phyloP scores from a whole-genome alignment of 2,797 vertebrate genomes.

The Neosilurus hyrtlii region DNA sequence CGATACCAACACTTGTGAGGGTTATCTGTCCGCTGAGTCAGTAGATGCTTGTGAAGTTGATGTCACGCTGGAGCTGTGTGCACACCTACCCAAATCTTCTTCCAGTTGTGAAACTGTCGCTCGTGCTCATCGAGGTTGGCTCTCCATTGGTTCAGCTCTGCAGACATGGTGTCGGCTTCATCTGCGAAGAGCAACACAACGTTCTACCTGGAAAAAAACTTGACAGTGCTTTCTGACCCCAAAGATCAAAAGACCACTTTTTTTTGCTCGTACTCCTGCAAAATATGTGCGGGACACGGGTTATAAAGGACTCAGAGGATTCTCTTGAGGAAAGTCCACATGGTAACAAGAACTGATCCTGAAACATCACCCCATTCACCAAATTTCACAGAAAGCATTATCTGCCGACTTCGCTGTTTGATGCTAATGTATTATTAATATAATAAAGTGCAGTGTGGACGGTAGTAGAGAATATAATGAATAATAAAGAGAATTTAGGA shows the following conservation, averaged over 20 bases:
- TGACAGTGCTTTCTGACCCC: no score
- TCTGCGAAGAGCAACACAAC: slow-evolving; percentile 70
- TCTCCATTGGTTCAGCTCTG: slow-evolving; percentile 82
- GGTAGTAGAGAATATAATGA: not conserved
- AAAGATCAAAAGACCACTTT: no score
- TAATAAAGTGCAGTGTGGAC: not conserved
- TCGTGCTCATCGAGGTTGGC: slow-evolving; percentile 79
- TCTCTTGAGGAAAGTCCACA: not conserved
- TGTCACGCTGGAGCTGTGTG: not conserved
- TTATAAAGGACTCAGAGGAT: not conserved
- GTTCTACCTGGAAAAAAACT: no score
- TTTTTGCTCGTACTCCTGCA: no score
- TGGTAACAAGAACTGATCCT: not conserved
- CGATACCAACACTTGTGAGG: not conserved
- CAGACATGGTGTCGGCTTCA: slow-evolving; percentile 72
- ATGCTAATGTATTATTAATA: not conserved
- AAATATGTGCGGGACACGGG: not conserved
- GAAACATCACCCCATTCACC: not conserved
- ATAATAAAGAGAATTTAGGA: no score
- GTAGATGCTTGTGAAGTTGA: no score
- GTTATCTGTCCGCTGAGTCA: not conserved
- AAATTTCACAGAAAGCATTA: not conserved
- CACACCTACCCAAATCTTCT: slow-evolving; percentile 81
- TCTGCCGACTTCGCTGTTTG: not conserved
- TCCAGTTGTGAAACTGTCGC: slow-evolving; percentile 84